Percentiles rank a stretch among this genome's conserved stretches.
These are phyloP conservation scores for Tringa solitaria DNA, from an alignment of 2,113 vertebrate genomes.

Conservation along the genomic window DNA sequence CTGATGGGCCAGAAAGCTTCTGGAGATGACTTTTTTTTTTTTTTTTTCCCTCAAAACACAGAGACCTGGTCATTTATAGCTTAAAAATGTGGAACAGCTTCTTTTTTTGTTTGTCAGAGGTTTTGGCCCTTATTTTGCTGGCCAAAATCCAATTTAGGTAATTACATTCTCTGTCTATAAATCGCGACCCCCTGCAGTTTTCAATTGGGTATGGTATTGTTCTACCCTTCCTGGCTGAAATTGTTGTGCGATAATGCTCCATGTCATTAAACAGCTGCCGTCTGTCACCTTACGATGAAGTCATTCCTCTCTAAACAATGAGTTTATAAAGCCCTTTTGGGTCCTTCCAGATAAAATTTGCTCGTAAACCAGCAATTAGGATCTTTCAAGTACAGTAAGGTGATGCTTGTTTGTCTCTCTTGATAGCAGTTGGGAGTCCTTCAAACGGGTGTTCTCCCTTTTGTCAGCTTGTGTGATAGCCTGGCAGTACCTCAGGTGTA, in stretches of 20 bases:
- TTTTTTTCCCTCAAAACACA: background rate
- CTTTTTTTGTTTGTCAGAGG: background rate
- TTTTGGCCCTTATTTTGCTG: constrained; percentile 19
- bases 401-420: constrained; percentile 19
- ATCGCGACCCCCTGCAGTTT: constrained; percentile 41
- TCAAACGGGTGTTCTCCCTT: background rate
- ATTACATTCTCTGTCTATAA: constrained; percentile 62
- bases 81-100: background rate
- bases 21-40: background rate
- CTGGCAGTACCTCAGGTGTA: background rate
- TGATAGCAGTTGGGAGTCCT: background rate
- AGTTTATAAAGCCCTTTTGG: constrained; percentile 43
- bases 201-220: constrained; percentile 38
- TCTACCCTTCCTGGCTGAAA: constrained; percentile 45
- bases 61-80: background rate
- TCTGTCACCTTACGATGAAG: constrained; percentile 61
- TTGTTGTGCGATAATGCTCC: constrained; percentile 42
- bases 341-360: constrained; percentile 45
- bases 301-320: constrained; percentile 43
- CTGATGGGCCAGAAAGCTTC: background rate
- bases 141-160: constrained; percentile 50
- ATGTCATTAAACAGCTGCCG: constrained; percentile 63
- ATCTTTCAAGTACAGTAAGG: background rate
- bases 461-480: background rate
- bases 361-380: constrained; percentile 17